A percentile compares a stretch with the other conserved stretches of the same genome.
phyloP scores from a whole-genome alignment of 2,797 vertebrate genomes.

The Oryzias sinensis region DNA sequence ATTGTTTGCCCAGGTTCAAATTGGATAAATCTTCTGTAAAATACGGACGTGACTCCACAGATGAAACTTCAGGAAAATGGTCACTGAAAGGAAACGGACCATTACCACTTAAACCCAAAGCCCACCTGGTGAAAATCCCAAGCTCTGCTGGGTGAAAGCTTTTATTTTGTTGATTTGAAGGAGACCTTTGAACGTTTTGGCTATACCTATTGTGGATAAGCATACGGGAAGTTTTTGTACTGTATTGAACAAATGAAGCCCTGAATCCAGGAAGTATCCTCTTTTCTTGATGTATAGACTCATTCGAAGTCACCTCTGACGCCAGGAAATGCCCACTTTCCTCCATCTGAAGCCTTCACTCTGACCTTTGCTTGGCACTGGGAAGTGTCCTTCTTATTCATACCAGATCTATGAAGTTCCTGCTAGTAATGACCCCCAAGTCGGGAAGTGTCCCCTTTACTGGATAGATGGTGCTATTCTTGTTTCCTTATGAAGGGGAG shows the following conservation, averaged over 20 bases:
- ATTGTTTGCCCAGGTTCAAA: no score
- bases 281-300: constrained; percentile 48
- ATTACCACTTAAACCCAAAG: no score
- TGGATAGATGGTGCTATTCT: constrained; percentile 62
- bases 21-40: no score
- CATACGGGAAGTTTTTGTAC: constrained; percentile 13
- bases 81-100: no score
- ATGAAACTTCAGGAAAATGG: no score
- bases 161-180: no score
- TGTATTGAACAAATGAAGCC: constrained; percentile 31
- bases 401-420: constrained; percentile 27
- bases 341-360: constrained; percentile 38
- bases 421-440: constrained; percentile 37
- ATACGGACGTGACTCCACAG: no score
- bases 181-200: no score
- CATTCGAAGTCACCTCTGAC: constrained; percentile 57
- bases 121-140: no score
- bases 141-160: no score
- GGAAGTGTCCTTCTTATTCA: constrained; percentile 53
- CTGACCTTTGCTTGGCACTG: constrained; percentile 43
- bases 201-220: constrained; percentile 8
- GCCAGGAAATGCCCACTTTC: constrained; percentile 63
- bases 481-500: constrained; percentile 45
- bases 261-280: constrained; percentile 40
- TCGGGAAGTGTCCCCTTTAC: constrained; percentile 55